Evolutionary conservation across 1,140 invertebrate genomes (phyloP), one percentile per base, ranked within the genome.

Genomic region (Oscheius sp.): DNA sequence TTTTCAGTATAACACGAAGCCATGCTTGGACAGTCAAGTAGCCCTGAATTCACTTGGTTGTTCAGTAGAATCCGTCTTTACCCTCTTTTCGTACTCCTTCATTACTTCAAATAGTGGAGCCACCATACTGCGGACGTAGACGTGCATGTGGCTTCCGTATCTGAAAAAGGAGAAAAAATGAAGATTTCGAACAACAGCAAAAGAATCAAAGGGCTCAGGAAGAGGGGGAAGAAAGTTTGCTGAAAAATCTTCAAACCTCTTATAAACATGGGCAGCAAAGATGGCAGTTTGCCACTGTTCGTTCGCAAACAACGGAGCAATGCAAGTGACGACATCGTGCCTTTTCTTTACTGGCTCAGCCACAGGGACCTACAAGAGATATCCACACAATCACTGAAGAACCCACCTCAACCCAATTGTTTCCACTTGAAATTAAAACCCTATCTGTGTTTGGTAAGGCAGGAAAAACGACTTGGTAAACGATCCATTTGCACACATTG

Each of bases 121-220:
- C 3, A 71, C 62, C n/a, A 65, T 32, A 38, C 69, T 71, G 18
- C 69, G 58, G 29, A 71, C 59, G 28, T 71, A 71, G 10, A 71
- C 59, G n/a, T 64, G 59, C 69, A 64, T 64, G 26, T 52, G 46
- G 20, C 52, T 42, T 10, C 69, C 69, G 61, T 63, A 71, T 71
- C 59, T 63, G 36, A 26, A 10, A 26, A 32, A 29, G 18, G 31
- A 4, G 7, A 20, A 7, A 55, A 23, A n/a, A n/a, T n/a, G n/a
- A n/a, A n/a, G n/a, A n/a, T n/a, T n/a, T n/a, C n/a, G n/a, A n/a
- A n/a, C n/a, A n/a, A n/a, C n/a, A n/a, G n/a, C n/a, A n/a, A n/a
- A n/a, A n/a, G n/a, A n/a, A n/a, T n/a, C n/a, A n/a, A 4, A 55
- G 49, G n/a, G n/a, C 38, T 23, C 49, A 23, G 49, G 7, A 55